Evolutionary conservation across 2,888 invertebrate genomes (phyloP).

Genomic region (Autographa pulchrina): DNA sequence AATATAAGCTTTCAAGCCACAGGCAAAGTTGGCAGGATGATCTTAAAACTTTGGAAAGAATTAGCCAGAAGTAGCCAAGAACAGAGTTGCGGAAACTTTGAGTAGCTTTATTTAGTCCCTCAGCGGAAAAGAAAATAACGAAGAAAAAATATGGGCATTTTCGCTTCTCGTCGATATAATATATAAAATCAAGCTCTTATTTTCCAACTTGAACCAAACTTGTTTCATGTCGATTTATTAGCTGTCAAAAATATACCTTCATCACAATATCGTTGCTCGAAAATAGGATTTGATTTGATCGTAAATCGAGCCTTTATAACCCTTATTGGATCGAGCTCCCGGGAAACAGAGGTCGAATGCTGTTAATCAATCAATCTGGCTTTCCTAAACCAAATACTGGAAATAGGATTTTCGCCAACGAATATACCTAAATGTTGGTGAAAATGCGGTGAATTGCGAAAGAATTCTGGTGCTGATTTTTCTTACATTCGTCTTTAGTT

Average conservation of each 20-base stretch:
- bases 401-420: neutral
- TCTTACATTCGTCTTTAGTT: neutral
- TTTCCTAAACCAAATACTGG: neutral
- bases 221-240: neutral
- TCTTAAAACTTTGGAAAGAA: no score
- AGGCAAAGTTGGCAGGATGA: no score
- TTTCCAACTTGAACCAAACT: neutral
- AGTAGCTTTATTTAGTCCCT: no score
- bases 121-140: no score
- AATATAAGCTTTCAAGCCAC: no score
- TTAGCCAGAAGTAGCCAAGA: no score
- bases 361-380: slow-evolving; percentile 8
- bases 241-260: neutral
- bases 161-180: no score
- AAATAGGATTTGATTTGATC: slow-evolving; percentile 1
- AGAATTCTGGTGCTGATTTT: neutral
- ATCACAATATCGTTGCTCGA: neutral
- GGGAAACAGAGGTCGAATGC: neutral
- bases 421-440: neutral
- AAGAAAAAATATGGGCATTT: no score
- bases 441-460: neutral
- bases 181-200: neutral
- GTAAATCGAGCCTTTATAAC: slow-evolving; percentile 3
- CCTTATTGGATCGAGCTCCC: slow-evolving; percentile 1
- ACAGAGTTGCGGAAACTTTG: no score